These are phyloP conservation scores for Orius laevigatus DNA, from an alignment of 1,140 invertebrate species.

Conservation along the genomic window DNA sequence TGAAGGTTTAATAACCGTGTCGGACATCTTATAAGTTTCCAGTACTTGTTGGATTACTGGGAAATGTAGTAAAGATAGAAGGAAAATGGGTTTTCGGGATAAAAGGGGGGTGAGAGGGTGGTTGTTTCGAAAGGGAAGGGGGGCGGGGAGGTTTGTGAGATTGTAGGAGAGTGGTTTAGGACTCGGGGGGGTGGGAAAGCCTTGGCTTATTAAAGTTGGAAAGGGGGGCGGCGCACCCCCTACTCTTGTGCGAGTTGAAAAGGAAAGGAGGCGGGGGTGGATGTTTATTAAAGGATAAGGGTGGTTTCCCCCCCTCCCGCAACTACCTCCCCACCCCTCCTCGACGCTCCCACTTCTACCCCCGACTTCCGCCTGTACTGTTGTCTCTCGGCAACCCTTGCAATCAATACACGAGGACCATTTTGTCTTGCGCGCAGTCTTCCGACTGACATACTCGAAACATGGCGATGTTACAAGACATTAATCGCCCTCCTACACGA, in stretches of 20 bases:
- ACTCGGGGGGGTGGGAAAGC: not conserved
- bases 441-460: too few relatives aligned
- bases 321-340: constrained; percentile 21
- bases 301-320: constrained; percentile 22
- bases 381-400: constrained; percentile 1
- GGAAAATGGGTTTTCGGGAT: too few relatives aligned
- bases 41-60: too few relatives aligned
- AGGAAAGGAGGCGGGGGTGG: constrained; percentile 3
- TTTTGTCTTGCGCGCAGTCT: constrained; percentile 1
- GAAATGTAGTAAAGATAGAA: too few relatives aligned
- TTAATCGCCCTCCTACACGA: not conserved
- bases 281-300: constrained; percentile 1
- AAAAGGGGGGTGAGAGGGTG: too few relatives aligned
- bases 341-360: constrained; percentile 1
- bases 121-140: too few relatives aligned
- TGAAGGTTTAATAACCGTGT: too few relatives aligned
- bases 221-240: not conserved
- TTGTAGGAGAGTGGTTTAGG: constrained; percentile 2
- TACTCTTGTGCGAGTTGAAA: not conserved
- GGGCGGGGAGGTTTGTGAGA: constrained; percentile 1
- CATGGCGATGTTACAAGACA: not conserved
- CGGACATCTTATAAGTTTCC: too few relatives aligned
- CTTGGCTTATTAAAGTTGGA: not conserved
- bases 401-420: constrained; percentile 4
- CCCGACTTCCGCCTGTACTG: not conserved